A percentile compares a stretch with the other conserved stretches of the same genome.
Conservation (phyloP, 2,797 vertebrate species). For the Nannoperca australis region DNA sequence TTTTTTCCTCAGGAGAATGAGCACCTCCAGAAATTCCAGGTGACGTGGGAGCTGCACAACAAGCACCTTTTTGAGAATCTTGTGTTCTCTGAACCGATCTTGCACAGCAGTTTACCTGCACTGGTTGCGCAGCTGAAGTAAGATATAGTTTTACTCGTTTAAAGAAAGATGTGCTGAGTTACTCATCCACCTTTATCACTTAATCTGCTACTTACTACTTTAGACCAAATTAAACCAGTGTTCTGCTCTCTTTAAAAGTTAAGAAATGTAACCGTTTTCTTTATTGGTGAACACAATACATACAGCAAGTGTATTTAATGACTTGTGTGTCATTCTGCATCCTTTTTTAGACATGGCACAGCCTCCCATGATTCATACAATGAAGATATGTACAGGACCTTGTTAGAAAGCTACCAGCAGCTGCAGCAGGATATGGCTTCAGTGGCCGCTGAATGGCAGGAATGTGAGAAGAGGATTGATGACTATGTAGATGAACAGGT, state of each 20-base stretch:
- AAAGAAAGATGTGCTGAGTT: not conserved
- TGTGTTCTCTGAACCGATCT: slow-evolving; percentile 96
- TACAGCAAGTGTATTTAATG: not conserved
- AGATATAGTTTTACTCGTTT: slow-evolving; percentile 30
- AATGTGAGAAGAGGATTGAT: slow-evolving; percentile 98
- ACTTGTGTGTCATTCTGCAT: slow-evolving; percentile 1
- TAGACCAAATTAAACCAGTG: not conserved
- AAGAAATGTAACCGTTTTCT: not conserved
- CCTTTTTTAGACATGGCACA: slow-evolving; percentile 88
- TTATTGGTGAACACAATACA: not conserved
- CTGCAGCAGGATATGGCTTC: slow-evolving; percentile 94
- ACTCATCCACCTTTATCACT: not conserved
- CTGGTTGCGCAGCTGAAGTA: slow-evolving; percentile 96
- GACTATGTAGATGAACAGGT: slow-evolving; percentile 99
- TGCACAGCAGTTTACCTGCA: slow-evolving; percentile 94
- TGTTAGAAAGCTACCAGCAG: slow-evolving; percentile 93
- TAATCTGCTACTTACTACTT: not conserved
- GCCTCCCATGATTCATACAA: slow-evolving; percentile 92
- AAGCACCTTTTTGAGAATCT: slow-evolving; percentile 98
- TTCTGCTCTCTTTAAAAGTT: not conserved
- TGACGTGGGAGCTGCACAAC: slow-evolving; percentile 99
- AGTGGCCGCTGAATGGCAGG: slow-evolving; percentile 94
- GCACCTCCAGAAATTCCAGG: slow-evolving; percentile 98
- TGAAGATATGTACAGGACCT: slow-evolving; percentile 92
- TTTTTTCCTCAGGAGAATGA: slow-evolving; percentile 90